Evolutionary conservation across 2,113 vertebrate species (phyloP).

Genomic region (Ranitomeya variabilis): DNA sequence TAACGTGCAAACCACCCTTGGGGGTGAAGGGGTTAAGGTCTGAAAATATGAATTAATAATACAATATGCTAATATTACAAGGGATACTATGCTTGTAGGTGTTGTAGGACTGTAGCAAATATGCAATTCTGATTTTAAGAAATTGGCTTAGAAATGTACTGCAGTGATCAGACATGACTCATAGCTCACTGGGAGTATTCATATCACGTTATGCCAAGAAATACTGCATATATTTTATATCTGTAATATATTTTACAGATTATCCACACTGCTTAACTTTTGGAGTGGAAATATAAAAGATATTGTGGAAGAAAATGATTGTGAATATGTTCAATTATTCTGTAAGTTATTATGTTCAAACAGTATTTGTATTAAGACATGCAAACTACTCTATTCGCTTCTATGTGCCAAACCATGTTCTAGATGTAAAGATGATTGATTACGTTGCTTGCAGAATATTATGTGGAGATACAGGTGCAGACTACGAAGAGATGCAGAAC

Average conservation of each 20-base stretch:
- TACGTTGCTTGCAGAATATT: not conserved
- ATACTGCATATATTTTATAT: not conserved
- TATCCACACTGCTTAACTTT: not conserved
- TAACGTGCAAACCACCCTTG: no score
- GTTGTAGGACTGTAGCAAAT: not conserved
- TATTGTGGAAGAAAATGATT: not conserved
- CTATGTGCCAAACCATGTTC: not conserved
- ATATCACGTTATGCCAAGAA: not conserved
- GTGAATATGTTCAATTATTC: not conserved
- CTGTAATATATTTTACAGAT: not conserved
- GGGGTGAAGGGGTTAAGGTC: no score
- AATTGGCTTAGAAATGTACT: not conserved
- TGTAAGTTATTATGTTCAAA: not conserved
- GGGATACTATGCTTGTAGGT: not conserved
- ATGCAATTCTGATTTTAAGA: not conserved
- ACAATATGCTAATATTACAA: not conserved
- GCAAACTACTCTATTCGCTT: not conserved
- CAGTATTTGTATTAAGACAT: not conserved
- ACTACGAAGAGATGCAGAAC: not conserved
- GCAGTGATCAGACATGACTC: slow-evolving; percentile 17
- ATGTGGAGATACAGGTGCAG: not conserved
- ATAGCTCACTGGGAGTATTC: slow-evolving; percentile 7
- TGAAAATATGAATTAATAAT: not conserved
- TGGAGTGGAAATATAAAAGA: not conserved
- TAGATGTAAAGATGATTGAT: not conserved